These are phyloP conservation scores for Teleopsis dalmanni DNA, from an alignment of 1,140 invertebrate genomes.

Conservation along the genomic window DNA sequence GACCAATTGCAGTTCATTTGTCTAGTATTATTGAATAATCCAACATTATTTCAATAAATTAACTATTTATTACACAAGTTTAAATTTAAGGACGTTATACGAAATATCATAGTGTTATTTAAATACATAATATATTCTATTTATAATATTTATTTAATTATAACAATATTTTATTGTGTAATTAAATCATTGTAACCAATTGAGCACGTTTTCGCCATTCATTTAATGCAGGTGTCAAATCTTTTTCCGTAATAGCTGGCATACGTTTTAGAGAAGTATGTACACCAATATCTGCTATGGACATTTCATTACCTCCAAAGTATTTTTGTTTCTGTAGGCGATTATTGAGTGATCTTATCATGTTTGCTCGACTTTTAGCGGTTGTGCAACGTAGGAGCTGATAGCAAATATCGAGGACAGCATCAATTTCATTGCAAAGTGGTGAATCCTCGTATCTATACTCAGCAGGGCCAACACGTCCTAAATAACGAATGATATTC, in stretches of 20 bases:
- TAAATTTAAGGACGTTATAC: no score
- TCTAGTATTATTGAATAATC: no score
- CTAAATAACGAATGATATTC: constrained; percentile 40
- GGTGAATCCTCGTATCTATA: constrained; percentile 35
- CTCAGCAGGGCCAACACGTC: constrained; percentile 34
- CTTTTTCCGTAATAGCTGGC: constrained; percentile 32
- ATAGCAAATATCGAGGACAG: constrained; percentile 41
- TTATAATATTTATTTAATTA: not conserved
- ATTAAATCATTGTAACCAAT: constrained; percentile 30
- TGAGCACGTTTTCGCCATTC: constrained; percentile 36
- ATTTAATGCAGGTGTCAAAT: constrained; percentile 31
- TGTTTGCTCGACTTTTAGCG: constrained; percentile 28
- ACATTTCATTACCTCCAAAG: constrained; percentile 34
- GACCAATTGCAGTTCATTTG: no score
- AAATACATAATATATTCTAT: no score
- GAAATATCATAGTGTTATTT: no score
- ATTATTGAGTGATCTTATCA: constrained; percentile 31
- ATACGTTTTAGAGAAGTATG: constrained; percentile 37
- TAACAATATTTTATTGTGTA: not conserved
- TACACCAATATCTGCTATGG: constrained; percentile 39
- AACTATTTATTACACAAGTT: no score
- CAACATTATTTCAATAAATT: no score
- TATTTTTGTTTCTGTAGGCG: constrained; percentile 33
- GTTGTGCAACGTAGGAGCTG: constrained; percentile 37
- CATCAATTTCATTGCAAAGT: constrained; percentile 38